Percentiles rank a stretch among this genome's conserved stretches.
Evolutionary conservation across 2,888 invertebrate genomes (phyloP).

Genomic region (Nemapogon koenigi): DNA sequence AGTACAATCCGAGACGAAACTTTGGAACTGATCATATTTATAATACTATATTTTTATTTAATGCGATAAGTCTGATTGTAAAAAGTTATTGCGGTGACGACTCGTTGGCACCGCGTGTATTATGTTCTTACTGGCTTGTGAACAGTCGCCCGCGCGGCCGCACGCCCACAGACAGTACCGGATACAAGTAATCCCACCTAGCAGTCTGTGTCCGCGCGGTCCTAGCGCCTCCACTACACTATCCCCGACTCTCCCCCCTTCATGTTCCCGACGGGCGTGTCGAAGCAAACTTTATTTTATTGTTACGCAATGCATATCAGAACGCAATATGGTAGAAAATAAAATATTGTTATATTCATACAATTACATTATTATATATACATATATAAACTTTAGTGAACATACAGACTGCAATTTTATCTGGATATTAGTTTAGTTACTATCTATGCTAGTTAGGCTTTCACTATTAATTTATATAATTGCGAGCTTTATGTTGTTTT

Average conservation of each 20-base stretch:
- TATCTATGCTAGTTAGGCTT: slow-evolving; percentile 58
- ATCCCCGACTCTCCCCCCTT: not conserved
- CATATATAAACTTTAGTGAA: slow-evolving; percentile 52
- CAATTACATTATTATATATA: slow-evolving; percentile 65
- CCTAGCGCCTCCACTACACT: no score
- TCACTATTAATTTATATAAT: slow-evolving; percentile 48
- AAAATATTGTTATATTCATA: no score
- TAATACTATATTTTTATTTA: slow-evolving; percentile 61
- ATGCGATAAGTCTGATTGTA: slow-evolving; percentile 62
- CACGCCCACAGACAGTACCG: no score
- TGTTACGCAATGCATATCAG: slow-evolving; percentile 66
- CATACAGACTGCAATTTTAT: slow-evolving; percentile 57
- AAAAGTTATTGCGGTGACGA: slow-evolving; percentile 45
- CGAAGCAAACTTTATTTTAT: slow-evolving; percentile 61
- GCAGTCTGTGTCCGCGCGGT: no score
- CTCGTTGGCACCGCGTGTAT: slow-evolving; percentile 36
- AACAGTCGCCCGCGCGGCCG: no score
- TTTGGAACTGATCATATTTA: slow-evolving; percentile 52
- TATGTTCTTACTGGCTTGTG: slow-evolving; percentile 51
- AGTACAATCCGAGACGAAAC: slow-evolving; percentile 22
- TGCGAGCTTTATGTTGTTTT: slow-evolving; percentile 55
- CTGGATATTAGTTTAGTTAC: slow-evolving; percentile 59
- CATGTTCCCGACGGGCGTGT: slow-evolving; percentile 39
- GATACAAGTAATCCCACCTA: no score
- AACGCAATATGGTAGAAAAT: slow-evolving; percentile 65